Evolutionary conservation across 2,113 vertebrate genomes (phyloP), one percentile per base, ranked within the genome.

Genomic region (Anser cygnoides): DNA sequence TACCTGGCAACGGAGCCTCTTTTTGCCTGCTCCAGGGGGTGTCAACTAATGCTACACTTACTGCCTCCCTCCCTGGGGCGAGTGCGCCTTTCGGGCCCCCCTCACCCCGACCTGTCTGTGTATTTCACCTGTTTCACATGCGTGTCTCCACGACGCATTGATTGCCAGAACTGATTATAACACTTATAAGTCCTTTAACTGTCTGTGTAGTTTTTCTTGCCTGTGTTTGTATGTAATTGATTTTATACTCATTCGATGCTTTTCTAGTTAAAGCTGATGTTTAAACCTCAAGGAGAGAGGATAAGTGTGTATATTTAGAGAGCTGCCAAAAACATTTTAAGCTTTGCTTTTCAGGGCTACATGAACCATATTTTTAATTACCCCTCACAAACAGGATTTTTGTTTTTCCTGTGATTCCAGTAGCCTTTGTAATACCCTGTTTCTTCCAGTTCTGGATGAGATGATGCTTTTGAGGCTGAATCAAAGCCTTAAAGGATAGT

Each of bases 401-500:
- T 0, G 0, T 8, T 26, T 76, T 2, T 9, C 54, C 13, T 49
- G 22, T 29, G 2, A 31, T 62, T 77, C 7, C 18, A 26, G 10
- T 44, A 37, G n/a, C 13, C 39, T 66, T 88, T 85, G 57, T 63
- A 72, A 31, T 41, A 18, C 7, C 16, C 9, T 3, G 2, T 77
- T 86, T 59, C 9, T 65, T 73, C 21, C 13, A 41, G 9, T 66
- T 92, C 13, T 88, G 22, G 22, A 54, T 0, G 2, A 85, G 44
- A 7, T 46, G 5, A 55, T 93, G 41, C 9, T 81, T 75, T 85
- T 76, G 43, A 80, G 20, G 10, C 17, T 29, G 26, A 80, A 54
- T 7, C 1, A 4, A 83, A 80, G 23, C 31, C 28, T 55, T 44
- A 26, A 33, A 33, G n/a, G 22, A 76, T 29, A 49, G 18, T 63